Conservation (phyloP, 2,113 vertebrate species). For the Crocuta crocuta region DNA sequence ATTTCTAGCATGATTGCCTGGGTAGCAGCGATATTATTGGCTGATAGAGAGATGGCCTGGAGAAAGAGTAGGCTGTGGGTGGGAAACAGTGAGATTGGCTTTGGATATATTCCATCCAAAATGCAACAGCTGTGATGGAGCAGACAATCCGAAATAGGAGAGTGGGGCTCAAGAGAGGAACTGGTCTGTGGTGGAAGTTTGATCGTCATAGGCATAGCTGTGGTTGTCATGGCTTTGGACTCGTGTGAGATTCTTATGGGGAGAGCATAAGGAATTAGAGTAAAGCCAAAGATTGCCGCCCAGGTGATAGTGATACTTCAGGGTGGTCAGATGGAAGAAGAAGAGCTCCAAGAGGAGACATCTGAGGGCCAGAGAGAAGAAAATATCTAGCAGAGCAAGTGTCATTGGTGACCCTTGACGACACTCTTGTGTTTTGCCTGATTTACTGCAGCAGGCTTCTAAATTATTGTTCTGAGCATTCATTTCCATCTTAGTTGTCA, state of each 20-base stretch:
- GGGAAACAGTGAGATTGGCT: neutral
- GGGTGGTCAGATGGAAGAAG: neutral
- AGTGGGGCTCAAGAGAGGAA: neutral
- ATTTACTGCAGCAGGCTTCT: neutral
- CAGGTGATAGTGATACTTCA: neutral
- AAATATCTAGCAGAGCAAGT: neutral
- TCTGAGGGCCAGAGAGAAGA: neutral
- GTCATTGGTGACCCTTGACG: neutral
- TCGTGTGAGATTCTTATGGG: neutral
- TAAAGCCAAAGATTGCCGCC: neutral
- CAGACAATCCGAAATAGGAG: constrained; percentile 23
- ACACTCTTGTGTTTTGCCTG: neutral
- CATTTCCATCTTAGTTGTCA: neutral
- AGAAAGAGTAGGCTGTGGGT: neutral
- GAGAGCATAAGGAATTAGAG: neutral
- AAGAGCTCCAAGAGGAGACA: neutral
- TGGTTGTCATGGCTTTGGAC: neutral
- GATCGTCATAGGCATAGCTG: neutral
- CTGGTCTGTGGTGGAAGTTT: neutral
- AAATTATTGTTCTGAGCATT: neutral
- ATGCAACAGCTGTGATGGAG: neutral
- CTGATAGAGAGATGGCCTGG: neutral
- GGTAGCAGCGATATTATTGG: neutral
- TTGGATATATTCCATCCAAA: constrained; percentile 18
- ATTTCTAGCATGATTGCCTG: constrained; percentile 22